These are phyloP conservation scores for Lysiphlebus fabarum DNA, from an alignment of 1,140 invertebrate species.

Conservation along the genomic window DNA sequence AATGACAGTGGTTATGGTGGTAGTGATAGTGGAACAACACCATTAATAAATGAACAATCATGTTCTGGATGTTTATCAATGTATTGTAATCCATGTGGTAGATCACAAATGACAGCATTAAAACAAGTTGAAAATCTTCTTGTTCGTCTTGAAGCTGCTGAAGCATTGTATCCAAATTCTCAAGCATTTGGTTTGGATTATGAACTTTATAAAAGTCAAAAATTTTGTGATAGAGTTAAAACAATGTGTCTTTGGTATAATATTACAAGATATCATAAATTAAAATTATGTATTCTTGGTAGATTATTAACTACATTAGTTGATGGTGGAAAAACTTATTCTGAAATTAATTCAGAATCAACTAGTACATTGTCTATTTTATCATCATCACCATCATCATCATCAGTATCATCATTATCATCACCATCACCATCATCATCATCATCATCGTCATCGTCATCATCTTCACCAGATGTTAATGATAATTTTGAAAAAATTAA, in stretches of 20 bases:
- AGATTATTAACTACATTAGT: slow-evolving; percentile 64
- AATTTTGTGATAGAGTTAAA: slow-evolving; percentile 67
- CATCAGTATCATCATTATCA: no score
- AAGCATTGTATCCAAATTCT: slow-evolving; percentile 80
- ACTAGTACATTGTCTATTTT: slow-evolving; percentile 10
- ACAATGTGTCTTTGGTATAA: slow-evolving; percentile 89
- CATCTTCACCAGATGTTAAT: slow-evolving; percentile 30
- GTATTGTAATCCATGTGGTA: slow-evolving; percentile 67
- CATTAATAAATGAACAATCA: slow-evolving; percentile 11
- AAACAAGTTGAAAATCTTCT: slow-evolving; percentile 70
- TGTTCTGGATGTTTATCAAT: slow-evolving; percentile 66
- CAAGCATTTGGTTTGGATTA: slow-evolving; percentile 72
- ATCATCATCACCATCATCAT: no score
- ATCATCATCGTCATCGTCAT: no score
- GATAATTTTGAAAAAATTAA: slow-evolving; percentile 30
- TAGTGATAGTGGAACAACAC: slow-evolving; percentile 24
- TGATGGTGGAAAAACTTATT: slow-evolving; percentile 39
- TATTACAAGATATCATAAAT: slow-evolving; percentile 76
- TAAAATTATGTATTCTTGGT: slow-evolving; percentile 76
- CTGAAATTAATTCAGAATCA: slow-evolving; percentile 41
- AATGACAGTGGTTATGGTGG: slow-evolving; percentile 29
- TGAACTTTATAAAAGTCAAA: slow-evolving; percentile 65
- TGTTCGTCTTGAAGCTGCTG: slow-evolving; percentile 70
- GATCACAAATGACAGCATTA: slow-evolving; percentile 69
- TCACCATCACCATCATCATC: no score